These are phyloP conservation scores for Vimba vimba DNA, from an alignment of 2,113 vertebrate genomes.

Conservation along the genomic window DNA sequence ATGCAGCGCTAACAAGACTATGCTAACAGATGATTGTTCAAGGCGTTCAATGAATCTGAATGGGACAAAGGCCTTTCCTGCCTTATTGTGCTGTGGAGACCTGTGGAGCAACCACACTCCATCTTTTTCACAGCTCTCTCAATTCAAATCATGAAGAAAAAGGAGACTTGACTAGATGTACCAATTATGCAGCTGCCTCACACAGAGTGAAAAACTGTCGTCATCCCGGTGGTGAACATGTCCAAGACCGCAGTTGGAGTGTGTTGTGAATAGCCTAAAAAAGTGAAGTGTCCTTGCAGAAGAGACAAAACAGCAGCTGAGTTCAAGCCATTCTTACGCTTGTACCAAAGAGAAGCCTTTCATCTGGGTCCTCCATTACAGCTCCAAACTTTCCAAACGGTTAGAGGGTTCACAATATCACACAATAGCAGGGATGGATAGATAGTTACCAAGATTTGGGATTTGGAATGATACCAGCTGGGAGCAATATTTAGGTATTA, in stretches of 20 bases:
- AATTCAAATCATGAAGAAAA: conserved; percentile 54
- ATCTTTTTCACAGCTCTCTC: conserved; percentile 50
- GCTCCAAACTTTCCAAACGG: background rate
- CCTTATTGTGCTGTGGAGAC: conserved; percentile 51
- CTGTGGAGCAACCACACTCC: conserved; percentile 54
- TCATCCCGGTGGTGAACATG: conserved; percentile 34
- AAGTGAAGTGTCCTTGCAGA: conserved; percentile 43
- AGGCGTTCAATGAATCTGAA: conserved; percentile 48
- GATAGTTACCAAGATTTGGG: background rate
- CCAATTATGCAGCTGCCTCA: conserved; percentile 60
- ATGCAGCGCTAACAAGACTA: conserved; percentile 55
- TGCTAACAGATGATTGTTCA: conserved; percentile 48
- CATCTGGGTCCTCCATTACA: conserved; percentile 15
- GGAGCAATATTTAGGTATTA: background rate
- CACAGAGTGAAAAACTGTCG: conserved; percentile 41
- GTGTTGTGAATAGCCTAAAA: conserved; percentile 51
- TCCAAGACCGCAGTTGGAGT: conserved; percentile 41
- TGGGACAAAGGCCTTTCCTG: conserved; percentile 50
- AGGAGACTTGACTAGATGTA: conserved; percentile 53
- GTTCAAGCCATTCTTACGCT: conserved; percentile 36
- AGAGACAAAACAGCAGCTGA: conserved; percentile 41
- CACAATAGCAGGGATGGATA: background rate
- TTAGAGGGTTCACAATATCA: conserved; percentile 4
- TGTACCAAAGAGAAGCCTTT: conserved; percentile 16
- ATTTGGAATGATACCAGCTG: background rate